Evolutionary conservation across 2,797 vertebrate genomes (phyloP), one percentile per base, ranked within the genome.

Genomic region (Acipenser oxyrinchus): DNA sequence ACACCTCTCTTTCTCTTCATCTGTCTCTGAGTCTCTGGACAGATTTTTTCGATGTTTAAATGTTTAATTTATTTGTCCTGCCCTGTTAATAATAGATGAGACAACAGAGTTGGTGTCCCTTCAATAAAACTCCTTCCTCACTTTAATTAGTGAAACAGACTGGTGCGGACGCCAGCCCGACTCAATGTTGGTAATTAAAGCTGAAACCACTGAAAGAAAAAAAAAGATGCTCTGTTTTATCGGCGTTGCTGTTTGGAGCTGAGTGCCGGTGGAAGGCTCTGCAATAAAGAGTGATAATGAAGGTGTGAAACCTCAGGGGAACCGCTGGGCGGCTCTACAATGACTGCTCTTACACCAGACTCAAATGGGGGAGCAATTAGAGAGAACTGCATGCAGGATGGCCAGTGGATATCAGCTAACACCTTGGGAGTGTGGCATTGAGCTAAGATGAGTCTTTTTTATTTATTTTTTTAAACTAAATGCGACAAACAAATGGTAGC

Each of bases 271-370:
- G 87, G 91, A 91, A 90, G 89, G 89, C 91, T 92, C 85, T 88
- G 91, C 91, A 94, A 94, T 95, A 95, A 95, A 94, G 92, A 94
- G 93, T 92, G 91, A 94, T 96, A 95, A 96, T 94, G 93, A 96
- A 94, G 93, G 93, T 94, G 94, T 92, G 91, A 95, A 90, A 92
- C 91, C 92, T 92, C 91, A 82, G 77, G 84, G 85, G 89, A 91
- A 87, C 83, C 88, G 89, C 88, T 91, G 90, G 88, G 90, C 87
- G 90, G 92, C 91, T 87, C 23, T 90, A 91, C 86, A 84, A 91
- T 90, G 91, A 90, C 88, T 92, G 91, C 90, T 92, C 91, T 92
- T 90, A 91, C 88, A 93, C 89, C 88, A 91, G 91, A 93, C 88
- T 91, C 88, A 90, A 90, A 92, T 87, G 89, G 88, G 90, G 89